phyloP scores from a whole-genome alignment of 1,140 invertebrate species.

The Papilio dardanus region DNA sequence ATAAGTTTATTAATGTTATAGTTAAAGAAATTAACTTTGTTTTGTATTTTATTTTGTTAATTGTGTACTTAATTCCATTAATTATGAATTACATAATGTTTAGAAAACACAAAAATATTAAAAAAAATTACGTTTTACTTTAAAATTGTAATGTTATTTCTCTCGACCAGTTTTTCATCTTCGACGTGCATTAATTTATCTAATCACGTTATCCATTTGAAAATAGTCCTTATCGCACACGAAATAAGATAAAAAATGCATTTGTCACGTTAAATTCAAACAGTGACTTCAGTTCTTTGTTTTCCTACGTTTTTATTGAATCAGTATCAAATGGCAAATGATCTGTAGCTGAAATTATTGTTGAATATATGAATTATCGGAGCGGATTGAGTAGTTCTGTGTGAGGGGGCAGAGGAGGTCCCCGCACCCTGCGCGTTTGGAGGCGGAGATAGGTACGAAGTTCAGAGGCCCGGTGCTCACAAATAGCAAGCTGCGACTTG shows the following conservation, averaged over 20 bases:
- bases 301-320: slow-evolving; percentile 25
- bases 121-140: not conserved
- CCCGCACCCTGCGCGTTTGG: slow-evolving; percentile 23
- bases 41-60: too few species aligned
- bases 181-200: not conserved
- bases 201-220: not conserved
- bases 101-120: too few species aligned
- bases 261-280: not conserved
- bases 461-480: slow-evolving; percentile 69
- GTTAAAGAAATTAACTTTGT: too few species aligned
- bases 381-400: slow-evolving; percentile 53
- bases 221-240: not conserved
- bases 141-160: not conserved
- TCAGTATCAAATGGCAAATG: slow-evolving; percentile 36
- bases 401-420: slow-evolving; percentile 38
- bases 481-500: slow-evolving; percentile 76
- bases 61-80: too few species aligned
- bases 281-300: not conserved
- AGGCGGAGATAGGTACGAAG: slow-evolving; percentile 54
- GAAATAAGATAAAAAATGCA: not conserved
- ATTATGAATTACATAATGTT: too few species aligned
- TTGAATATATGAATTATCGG: slow-evolving; percentile 63
- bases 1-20: too few species aligned
- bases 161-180: not conserved
- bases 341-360: slow-evolving; percentile 48